These are phyloP conservation scores for Drosophila parthenogenetica DNA, from an alignment of 2,888 invertebrate species.

Conservation along the genomic window DNA sequence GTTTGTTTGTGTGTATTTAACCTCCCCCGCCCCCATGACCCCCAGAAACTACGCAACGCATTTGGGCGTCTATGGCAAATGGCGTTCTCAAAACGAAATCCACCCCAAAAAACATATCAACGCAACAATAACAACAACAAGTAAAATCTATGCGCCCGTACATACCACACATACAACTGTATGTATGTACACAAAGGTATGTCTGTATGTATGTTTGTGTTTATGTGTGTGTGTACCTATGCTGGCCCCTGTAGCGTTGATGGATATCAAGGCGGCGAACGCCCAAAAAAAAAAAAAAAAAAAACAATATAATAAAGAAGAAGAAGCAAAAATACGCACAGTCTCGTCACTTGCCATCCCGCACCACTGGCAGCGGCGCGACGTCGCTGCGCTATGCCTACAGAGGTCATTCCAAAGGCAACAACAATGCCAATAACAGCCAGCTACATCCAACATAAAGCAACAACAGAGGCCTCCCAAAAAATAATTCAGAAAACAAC, in stretches of 20 bases:
- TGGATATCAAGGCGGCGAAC: conserved; percentile 56
- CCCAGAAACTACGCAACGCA: conserved; percentile 49
- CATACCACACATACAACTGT: conserved; percentile 16
- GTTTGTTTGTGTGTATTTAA: conserved; percentile 7
- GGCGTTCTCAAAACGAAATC: conserved; percentile 59
- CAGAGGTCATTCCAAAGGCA: conserved; percentile 83
- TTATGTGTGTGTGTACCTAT: conserved; percentile 19
- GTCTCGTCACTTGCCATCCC: conserved; percentile 13
- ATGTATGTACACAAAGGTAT: conserved; percentile 1
- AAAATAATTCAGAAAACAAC: conserved; percentile 40
- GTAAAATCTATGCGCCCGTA: conserved; percentile 55
- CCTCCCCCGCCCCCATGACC: conserved; percentile 2
- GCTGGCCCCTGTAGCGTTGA: conserved; percentile 44
- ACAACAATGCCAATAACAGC: conserved; percentile 74
- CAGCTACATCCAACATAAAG: conserved; percentile 58
- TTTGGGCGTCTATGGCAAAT: conserved; percentile 49
- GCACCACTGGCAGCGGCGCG: conserved; percentile 2
- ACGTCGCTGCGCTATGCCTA: conserved; percentile 59
- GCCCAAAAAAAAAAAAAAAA: conserved; percentile 37
- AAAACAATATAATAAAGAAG: conserved; percentile 7
- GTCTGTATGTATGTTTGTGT: not conserved
- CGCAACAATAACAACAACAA: conserved; percentile 35
- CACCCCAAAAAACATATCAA: conserved; percentile 57
- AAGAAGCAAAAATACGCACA: conserved; percentile 1
- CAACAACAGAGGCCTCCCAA: conserved; percentile 44